Evolutionary conservation across 2,888 invertebrate genomes (phyloP).

Genomic region (Conchocele bisecta): DNA sequence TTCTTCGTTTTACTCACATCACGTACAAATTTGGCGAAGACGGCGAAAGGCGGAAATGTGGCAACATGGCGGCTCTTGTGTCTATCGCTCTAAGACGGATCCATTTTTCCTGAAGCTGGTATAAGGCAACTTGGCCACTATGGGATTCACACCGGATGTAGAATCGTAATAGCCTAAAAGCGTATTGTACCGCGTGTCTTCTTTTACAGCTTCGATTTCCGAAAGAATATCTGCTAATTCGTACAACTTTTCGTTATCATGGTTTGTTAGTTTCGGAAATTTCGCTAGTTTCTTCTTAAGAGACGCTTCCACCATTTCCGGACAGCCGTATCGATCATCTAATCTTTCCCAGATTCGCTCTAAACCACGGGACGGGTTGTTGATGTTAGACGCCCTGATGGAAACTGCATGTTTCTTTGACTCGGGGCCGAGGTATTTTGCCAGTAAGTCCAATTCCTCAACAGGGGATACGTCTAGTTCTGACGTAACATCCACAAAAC

Average conservation of each 20-base stretch:
- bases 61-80: slow-evolving; percentile 5
- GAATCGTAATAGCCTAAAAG: slow-evolving; percentile 20
- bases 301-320: slow-evolving; percentile 27
- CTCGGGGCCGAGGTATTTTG: slow-evolving; percentile 36
- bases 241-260: too few relatives aligned
- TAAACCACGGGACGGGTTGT: slow-evolving; percentile 14
- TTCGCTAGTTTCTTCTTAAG: slow-evolving; percentile 17
- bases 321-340: slow-evolving; percentile 36
- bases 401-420: slow-evolving; percentile 29
- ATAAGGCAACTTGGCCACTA: slow-evolving; percentile 12
- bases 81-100: neutral
- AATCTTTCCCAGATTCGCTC: slow-evolving; percentile 34
- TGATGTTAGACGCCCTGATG: slow-evolving; percentile 20
- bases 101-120: slow-evolving; percentile 18
- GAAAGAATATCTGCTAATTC: slow-evolving; percentile 20
- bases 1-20: slow-evolving; percentile 1
- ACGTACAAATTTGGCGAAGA: slow-evolving; percentile 6
- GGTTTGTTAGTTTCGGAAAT: too few relatives aligned
- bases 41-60: slow-evolving; percentile 1
- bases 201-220: slow-evolving; percentile 10
- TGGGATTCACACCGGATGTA: slow-evolving; percentile 5
- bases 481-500: neutral
- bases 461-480: neutral
- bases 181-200: neutral
- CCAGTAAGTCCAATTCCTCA: slow-evolving; percentile 38